A percentile compares a stretch with the other conserved stretches of the same genome.
Evolutionary conservation across 2,797 vertebrate genomes (phyloP).

Genomic region (Gymnothorax reevesii): DNA sequence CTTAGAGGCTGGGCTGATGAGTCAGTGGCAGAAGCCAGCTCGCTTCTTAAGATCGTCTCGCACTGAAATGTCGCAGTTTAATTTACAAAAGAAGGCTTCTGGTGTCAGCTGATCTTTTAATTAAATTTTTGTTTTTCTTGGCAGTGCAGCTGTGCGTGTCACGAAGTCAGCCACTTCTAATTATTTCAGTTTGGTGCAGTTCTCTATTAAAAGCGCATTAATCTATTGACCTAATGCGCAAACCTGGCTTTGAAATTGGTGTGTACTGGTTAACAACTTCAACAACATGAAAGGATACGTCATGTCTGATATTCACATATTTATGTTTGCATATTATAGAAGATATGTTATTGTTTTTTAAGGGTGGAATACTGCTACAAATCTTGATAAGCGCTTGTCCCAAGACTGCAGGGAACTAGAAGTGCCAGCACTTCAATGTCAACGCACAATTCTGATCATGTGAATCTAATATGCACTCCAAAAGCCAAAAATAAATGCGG

Average conservation of each 20-base stretch:
- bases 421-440: background rate
- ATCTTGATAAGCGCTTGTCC: too few species aligned
- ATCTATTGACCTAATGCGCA: background rate
- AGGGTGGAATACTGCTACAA: too few species aligned
- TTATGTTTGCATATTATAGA: too few species aligned
- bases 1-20: background rate
- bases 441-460: background rate
- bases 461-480: background rate
- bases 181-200: background rate
- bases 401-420: too few species aligned
- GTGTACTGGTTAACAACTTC: too few species aligned
- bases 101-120: background rate
- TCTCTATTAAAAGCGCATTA: background rate
- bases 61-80: slow-evolving; percentile 4
- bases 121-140: background rate
- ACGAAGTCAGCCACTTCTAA: background rate
- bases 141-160: background rate
- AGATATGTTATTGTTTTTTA: too few species aligned
- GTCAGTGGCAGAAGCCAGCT: background rate
- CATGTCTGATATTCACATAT: too few species aligned
- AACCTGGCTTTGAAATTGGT: background rate
- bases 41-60: background rate
- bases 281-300: too few species aligned
- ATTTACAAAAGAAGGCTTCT: background rate
- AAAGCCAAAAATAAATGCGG: background rate